A percentile compares a stretch with the other conserved stretches of the same genome.
Evolutionary conservation across 1,140 invertebrate genomes (phyloP).

Genomic region (Microvelia longipes): DNA sequence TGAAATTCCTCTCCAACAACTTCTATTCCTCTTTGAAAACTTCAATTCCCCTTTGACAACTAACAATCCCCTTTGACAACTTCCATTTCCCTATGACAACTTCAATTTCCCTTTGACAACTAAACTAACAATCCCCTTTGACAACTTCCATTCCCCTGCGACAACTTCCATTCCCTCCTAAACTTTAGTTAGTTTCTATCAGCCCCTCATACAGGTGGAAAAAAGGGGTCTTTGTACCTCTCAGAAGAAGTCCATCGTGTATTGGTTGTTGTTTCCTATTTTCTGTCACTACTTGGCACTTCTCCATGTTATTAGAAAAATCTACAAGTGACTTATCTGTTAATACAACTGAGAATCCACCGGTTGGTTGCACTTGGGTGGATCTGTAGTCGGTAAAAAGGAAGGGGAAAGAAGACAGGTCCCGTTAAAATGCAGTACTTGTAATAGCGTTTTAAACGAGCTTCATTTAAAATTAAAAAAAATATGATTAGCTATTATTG

Average conservation of each 20-base stretch:
- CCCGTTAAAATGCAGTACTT: not conserved
- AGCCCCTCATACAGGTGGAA: too few species aligned
- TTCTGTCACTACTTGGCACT: too few species aligned
- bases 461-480: not conserved
- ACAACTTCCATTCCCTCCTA: too few species aligned
- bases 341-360: too few species aligned
- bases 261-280: too few species aligned
- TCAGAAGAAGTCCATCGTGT: too few species aligned
- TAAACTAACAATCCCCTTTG: constrained; percentile 5
- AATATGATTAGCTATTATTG: not conserved
- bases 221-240: too few species aligned
- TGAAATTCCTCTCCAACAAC: not conserved
- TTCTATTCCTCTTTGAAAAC: not conserved
- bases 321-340: too few species aligned
- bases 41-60: not conserved
- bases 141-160: not conserved
- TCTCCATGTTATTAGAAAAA: too few species aligned
- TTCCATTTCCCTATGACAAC: not conserved
- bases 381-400: not conserved
- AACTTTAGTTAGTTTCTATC: too few species aligned
- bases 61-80: not conserved
- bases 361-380: too few species aligned
- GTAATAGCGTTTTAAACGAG: not conserved
- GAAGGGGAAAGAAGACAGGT: too few species aligned
- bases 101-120: not conserved